Percentiles rank a stretch among this genome's conserved stretches.
Conservation (phyloP, 2,888 invertebrate species). For the Harmothoe impar region DNA sequence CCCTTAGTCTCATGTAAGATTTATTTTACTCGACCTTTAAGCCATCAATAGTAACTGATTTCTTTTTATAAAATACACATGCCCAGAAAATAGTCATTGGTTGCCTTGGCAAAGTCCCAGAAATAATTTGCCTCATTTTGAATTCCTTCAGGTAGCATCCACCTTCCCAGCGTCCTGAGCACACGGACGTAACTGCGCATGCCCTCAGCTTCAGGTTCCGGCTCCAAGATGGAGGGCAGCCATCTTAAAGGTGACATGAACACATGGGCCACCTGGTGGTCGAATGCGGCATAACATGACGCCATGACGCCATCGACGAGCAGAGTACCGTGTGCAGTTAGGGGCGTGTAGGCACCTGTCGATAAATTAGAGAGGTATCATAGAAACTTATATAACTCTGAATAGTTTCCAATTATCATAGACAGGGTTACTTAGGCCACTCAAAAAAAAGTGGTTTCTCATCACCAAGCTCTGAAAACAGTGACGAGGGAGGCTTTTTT, state of each 20-base stretch:
- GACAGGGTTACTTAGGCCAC: too few relatives aligned
- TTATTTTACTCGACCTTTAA: too few relatives aligned
- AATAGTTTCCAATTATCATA: too few relatives aligned
- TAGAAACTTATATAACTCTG: too few relatives aligned
- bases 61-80: neutral
- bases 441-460: too few relatives aligned
- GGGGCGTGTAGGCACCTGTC: slow-evolving; percentile 73
- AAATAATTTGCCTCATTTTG: slow-evolving; percentile 6
- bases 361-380: neutral
- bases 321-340: slow-evolving; percentile 73
- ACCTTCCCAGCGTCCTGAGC: slow-evolving; percentile 26
- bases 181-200: slow-evolving; percentile 12
- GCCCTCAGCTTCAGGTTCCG: slow-evolving; percentile 15
- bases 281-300: slow-evolving; percentile 74
- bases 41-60: too few relatives aligned
- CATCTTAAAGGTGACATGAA: slow-evolving; percentile 69
- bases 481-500: too few relatives aligned
- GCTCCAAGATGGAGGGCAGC: slow-evolving; percentile 66
- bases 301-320: slow-evolving; percentile 72
- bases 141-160: slow-evolving; percentile 38
- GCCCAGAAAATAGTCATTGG: neutral
- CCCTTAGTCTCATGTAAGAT: too few relatives aligned
- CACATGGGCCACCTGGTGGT: slow-evolving; percentile 70
- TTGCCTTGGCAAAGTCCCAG: neutral
- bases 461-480: too few relatives aligned